These are phyloP conservation scores for Clostera curtula DNA, from an alignment of 2,888 invertebrate species.

Conservation along the genomic window DNA sequence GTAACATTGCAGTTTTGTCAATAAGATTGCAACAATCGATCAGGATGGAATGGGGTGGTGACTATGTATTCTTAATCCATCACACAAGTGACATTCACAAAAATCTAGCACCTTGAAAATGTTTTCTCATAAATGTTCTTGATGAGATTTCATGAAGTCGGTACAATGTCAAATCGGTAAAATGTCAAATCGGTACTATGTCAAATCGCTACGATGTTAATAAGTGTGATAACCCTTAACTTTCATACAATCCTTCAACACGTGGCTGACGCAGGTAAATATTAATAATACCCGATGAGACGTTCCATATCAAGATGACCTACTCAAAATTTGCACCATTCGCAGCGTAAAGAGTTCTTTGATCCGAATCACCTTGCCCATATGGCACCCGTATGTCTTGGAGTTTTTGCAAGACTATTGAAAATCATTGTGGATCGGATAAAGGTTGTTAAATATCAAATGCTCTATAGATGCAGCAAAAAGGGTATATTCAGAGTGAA, in stretches of 20 bases:
- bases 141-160: no score
- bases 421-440: background rate
- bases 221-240: background rate
- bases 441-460: background rate
- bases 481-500: no score
- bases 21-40: no score
- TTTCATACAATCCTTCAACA: background rate
- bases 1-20: no score
- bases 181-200: no score
- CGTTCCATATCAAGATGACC: conserved; percentile 33
- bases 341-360: conserved; percentile 39
- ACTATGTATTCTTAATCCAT: no score
- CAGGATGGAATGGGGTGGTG: no score
- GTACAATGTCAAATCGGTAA: no score
- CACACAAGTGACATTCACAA: no score
- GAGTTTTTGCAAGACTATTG: conserved; percentile 6
- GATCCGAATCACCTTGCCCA: conserved; percentile 37
- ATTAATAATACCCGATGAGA: background rate
- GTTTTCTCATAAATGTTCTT: no score
- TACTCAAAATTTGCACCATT: conserved; percentile 50
- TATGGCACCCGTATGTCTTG: conserved; percentile 35
- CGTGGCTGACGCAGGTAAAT: background rate
- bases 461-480: no score
- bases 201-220: background rate
- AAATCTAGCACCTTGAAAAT: no score